Evolutionary conservation across 2,113 vertebrate genomes (phyloP).

Genomic region (Tetrax tetrax): DNA sequence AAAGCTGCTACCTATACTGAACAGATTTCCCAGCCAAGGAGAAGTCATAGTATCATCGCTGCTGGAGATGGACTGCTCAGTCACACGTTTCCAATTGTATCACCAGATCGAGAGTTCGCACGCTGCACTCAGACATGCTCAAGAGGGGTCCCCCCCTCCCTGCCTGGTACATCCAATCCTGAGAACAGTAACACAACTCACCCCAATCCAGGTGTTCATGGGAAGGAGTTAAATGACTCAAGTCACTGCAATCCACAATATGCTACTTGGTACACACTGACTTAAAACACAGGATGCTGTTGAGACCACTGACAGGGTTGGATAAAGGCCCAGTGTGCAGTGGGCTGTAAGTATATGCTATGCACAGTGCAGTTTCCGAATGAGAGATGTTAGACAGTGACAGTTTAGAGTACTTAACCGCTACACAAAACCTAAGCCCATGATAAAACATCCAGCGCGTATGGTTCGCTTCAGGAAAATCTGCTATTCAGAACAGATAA

Average conservation of each 20-base stretch:
- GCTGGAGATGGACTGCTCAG: not conserved
- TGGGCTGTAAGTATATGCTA: not conserved
- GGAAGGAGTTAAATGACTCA: not conserved
- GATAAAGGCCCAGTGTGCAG: not conserved
- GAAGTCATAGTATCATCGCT: not conserved
- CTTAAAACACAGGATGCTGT: not conserved
- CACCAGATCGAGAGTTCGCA: not conserved
- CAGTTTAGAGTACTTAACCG: not conserved
- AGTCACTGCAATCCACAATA: not conserved
- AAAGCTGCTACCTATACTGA: not conserved
- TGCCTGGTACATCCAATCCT: not conserved
- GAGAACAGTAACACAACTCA: not conserved
- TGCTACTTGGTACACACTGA: rapidly evolving
- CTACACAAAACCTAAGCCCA: not conserved
- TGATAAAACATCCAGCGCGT: not conserved
- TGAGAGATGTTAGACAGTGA: not conserved
- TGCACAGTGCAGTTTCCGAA: not conserved
- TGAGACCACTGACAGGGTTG: not conserved
- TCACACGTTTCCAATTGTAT: not conserved
- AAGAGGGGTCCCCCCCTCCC: not conserved
- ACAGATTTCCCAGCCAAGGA: not conserved
- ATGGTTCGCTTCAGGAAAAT: not conserved
- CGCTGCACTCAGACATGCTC: not conserved
- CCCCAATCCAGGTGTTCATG: not conserved
- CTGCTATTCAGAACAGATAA: not conserved